Base-by-base conservation (phyloP, 2,888 invertebrate species). In the Polydrusus tereticollis region DNA sequence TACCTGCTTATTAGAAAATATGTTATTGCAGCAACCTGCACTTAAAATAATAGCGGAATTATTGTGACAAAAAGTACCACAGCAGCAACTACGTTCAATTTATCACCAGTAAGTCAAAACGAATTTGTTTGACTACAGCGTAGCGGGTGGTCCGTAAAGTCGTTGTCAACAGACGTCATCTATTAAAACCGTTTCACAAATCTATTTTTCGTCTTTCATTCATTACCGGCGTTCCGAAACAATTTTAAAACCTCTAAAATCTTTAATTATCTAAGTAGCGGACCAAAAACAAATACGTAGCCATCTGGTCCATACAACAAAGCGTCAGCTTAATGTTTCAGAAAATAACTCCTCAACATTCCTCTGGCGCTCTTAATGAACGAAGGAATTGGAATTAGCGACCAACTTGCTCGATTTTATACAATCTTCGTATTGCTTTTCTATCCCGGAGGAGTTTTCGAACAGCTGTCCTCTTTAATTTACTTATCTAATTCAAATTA, bases 341-440 rank as follows among this genome's bases (percentile, higher is more conserved):
- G 71, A 71, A 71, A 71, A 71, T 71, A 71, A 71, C 71, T 71
- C 66, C 71, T 71, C 66, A 62, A 71, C 71, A 71, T 71, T 71
- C 71, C 71, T 66, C 43, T 45, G 66, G 55, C 41, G 71, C 71
- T 71, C 71, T 71, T 71, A 71, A 71, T 71, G 71, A 71, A 71
- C 71, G 71, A 52, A 71, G 60, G 71, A 66, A 71, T 71, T 71
- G 62, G 71, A 71, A 71, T 71, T 71, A 66, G 71, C 71, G 62
- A 66, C 50, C 60, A 36, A 62, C 66, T 66, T 50, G 71, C 65
- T 59, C 60, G 66, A 66, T 55, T 60, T 71, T 66, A 58, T 66
- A 41, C 14, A 58, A 63, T 64, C 47, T 70, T 70, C 70, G 47
- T 65, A 70, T 70, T 70, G 69, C 70, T 29, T 64, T 63, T 50